These are phyloP conservation scores for Rhaphigaster nebulosa DNA, from an alignment of 2,888 invertebrate genomes.

Conservation along the genomic window DNA sequence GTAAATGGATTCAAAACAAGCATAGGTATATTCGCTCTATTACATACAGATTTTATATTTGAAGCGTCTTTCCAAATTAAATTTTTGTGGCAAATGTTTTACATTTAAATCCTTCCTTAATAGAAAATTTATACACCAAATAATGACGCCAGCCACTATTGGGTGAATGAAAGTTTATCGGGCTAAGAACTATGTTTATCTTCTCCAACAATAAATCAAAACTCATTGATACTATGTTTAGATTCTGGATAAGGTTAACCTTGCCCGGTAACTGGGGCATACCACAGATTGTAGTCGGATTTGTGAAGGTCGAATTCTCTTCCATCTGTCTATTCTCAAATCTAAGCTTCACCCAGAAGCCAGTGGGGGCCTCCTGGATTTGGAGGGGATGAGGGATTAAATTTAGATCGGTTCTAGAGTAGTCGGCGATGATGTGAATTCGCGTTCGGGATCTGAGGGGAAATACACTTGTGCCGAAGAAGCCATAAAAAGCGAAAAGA, in stretches of 20 bases:
- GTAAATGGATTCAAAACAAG: no score
- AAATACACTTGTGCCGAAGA: background rate
- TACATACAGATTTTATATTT: no score
- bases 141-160: no score
- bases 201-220: background rate
- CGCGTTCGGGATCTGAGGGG: conserved; percentile 17
- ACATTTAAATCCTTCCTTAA: no score
- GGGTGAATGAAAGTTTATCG: background rate
- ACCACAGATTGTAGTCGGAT: background rate
- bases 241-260: conserved; percentile 35
- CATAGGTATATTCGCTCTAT: no score
- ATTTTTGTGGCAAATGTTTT: no score
- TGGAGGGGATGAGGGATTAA: conserved; percentile 40
- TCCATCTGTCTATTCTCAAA: conserved; percentile 28
- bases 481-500: background rate
- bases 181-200: background rate
- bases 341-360: conserved; percentile 2
- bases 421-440: conserved; percentile 22
- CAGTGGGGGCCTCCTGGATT: conserved; percentile 34
- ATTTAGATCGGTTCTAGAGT: conserved; percentile 42
- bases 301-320: conserved; percentile 12
- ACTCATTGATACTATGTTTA: conserved; percentile 18
- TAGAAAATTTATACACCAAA: no score
- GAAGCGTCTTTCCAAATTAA: no score
- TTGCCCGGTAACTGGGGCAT: conserved; percentile 42